A percentile compares a stretch with the other conserved stretches of the same genome.
Conservation (phyloP, 2,797 vertebrate genomes). For the Pantherophis vulpinus region DNA sequence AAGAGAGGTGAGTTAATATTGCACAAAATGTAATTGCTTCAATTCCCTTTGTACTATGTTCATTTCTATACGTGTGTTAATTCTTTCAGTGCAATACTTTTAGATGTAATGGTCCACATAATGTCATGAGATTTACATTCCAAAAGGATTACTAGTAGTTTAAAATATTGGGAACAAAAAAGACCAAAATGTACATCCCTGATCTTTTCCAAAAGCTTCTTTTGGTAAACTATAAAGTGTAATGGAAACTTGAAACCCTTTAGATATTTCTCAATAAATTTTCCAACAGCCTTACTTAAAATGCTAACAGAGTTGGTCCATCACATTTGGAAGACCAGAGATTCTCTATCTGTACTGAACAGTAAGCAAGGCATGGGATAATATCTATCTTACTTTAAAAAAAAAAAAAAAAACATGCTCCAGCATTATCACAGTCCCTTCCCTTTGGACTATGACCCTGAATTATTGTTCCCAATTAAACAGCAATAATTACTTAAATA, state of each 20-base stretch:
- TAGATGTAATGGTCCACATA: background rate
- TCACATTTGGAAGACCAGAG: background rate
- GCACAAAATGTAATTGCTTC: background rate
- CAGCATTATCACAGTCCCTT: background rate
- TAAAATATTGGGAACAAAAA: background rate
- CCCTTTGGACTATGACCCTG: background rate
- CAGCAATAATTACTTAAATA: background rate
- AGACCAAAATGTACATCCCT: background rate
- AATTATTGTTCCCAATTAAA: background rate
- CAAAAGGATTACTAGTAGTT: background rate
- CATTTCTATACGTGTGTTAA: background rate
- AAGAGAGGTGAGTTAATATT: background rate
- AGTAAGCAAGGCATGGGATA: background rate
- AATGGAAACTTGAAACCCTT: background rate
- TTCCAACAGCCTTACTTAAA: background rate
- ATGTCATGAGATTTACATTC: background rate
- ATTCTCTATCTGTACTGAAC: background rate
- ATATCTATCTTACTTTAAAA: background rate
- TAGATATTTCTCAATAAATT: background rate
- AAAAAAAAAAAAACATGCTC: background rate
- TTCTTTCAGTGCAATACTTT: background rate
- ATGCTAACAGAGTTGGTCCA: background rate
- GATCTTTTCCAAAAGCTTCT: background rate
- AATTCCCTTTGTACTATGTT: background rate
- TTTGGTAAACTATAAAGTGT: background rate